Conservation (phyloP, 30 jellyfish, hydroid and myxozoan genomes). For the Chironex yamaguchii region DNA sequence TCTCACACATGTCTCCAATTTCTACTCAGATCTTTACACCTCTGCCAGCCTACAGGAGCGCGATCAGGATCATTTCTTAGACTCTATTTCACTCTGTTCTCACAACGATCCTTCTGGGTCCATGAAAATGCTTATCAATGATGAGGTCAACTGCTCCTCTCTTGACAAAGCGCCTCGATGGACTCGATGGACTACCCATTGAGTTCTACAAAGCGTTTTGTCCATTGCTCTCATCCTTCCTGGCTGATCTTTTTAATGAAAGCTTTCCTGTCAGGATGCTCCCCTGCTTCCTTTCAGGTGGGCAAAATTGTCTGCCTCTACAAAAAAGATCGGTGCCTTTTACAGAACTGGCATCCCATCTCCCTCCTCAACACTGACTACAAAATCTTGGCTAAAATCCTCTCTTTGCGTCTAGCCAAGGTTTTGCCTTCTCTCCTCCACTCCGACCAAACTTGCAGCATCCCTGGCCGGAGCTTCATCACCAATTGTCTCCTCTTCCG, state of each 20-base stretch:
- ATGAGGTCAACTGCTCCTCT: no score
- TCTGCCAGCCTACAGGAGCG: neutral
- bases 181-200: neutral
- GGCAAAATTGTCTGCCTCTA: slow-evolving; percentile 31
- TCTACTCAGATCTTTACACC: slow-evolving; percentile 11
- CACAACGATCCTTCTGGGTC: no score
- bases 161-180: no score
- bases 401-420: slow-evolving; percentile 16
- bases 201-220: slow-evolving; percentile 12
- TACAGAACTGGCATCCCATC: slow-evolving; percentile 46
- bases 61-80: neutral
- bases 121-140: no score
- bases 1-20: neutral
- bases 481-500: slow-evolving; percentile 20
- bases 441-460: slow-evolving; percentile 41
- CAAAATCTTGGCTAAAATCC: slow-evolving; percentile 28
- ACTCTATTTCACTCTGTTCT: neutral
- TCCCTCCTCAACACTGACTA: slow-evolving; percentile 35
- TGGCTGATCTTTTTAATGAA: neutral
- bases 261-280: slow-evolving; percentile 11
- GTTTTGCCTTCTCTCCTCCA: slow-evolving; percentile 2
- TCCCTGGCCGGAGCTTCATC: slow-evolving; percentile 18
- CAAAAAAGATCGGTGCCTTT: slow-evolving; percentile 3
- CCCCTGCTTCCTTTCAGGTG: no score
- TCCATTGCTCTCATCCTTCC: no score